Evolutionary conservation across 2,797 vertebrate species (phyloP).

Genomic region (Enteromius fasciolatus): DNA sequence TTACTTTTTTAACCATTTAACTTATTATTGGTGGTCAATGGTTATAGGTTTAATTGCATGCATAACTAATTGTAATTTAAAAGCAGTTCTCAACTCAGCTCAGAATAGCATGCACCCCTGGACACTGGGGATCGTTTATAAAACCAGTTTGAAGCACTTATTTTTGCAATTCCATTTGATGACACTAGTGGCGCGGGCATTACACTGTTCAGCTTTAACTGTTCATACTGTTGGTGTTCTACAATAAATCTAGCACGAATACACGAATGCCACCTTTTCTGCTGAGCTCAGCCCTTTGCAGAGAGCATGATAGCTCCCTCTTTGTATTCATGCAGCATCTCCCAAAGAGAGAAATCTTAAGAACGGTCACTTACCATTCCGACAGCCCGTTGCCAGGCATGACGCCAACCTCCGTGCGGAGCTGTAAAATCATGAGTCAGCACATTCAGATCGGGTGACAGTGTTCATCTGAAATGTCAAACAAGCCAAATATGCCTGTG

Average conservation of each 20-base stretch:
- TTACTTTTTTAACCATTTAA: neutral
- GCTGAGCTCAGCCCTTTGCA: slow-evolving; percentile 55
- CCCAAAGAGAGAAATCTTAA: slow-evolving; percentile 50
- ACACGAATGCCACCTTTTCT: slow-evolving; percentile 35
- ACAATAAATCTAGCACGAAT: slow-evolving; percentile 60
- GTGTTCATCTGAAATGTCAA: slow-evolving; percentile 42
- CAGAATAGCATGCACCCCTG: neutral
- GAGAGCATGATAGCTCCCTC: slow-evolving; percentile 40
- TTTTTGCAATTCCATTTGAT: neutral
- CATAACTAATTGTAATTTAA: neutral
- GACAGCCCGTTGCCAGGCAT: slow-evolving; percentile 52
- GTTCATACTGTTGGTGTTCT: slow-evolving; percentile 51
- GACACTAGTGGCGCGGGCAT: neutral
- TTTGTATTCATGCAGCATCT: slow-evolving; percentile 53
- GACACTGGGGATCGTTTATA: too few species aligned
- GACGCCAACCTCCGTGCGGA: slow-evolving; percentile 27
- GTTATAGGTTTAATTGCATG: neutral
- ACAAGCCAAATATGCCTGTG: slow-evolving; percentile 42
- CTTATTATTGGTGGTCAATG: neutral
- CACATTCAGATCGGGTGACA: slow-evolving; percentile 37
- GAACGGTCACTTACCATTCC: slow-evolving; percentile 52
- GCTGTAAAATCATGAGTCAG: slow-evolving; percentile 48
- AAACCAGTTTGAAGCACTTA: neutral
- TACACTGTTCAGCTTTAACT: slow-evolving; percentile 59
- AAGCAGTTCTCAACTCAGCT: neutral